These are phyloP conservation scores for Tricholaema leucomelas DNA, from an alignment of 2,113 vertebrate genomes.

Conservation along the genomic window DNA sequence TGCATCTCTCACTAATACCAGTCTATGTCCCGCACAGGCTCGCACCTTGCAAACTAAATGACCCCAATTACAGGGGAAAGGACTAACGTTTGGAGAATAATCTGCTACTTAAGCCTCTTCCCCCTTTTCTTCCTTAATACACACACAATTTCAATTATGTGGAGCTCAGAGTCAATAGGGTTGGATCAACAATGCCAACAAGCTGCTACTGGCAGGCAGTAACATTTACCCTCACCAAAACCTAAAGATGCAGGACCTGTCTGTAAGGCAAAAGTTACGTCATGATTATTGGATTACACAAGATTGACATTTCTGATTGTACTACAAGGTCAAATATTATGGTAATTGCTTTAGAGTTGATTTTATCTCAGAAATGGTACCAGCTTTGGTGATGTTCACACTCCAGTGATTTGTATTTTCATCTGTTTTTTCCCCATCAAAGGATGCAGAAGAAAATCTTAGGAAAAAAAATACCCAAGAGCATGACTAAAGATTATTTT, in stretches of 20 bases:
- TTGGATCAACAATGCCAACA: not conserved
- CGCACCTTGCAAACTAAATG: not conserved
- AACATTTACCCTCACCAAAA: accelerated
- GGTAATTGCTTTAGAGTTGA: not conserved
- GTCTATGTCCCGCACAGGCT: not conserved
- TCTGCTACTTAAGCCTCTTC: not conserved
- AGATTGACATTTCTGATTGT: not conserved
- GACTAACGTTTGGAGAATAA: not conserved
- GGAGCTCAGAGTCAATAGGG: not conserved
- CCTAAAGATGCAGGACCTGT: not conserved
- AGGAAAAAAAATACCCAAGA: not conserved
- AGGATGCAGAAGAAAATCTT: not conserved
- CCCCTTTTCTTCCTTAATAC: not conserved
- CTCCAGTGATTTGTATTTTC: not conserved
- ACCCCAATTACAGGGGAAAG: not conserved
- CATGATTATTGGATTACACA: not conserved
- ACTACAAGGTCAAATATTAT: not conserved
- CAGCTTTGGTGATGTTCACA: not conserved
- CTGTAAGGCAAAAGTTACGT: not conserved
- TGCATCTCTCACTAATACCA: not conserved
- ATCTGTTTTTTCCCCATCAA: not conserved
- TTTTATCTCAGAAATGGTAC: not conserved
- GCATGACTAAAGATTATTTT: not conserved
- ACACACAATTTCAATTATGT: not conserved
- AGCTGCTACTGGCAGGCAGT: not conserved